phyloP scores from a whole-genome alignment of 1,140 invertebrate species.

The Platyura marginata region DNA sequence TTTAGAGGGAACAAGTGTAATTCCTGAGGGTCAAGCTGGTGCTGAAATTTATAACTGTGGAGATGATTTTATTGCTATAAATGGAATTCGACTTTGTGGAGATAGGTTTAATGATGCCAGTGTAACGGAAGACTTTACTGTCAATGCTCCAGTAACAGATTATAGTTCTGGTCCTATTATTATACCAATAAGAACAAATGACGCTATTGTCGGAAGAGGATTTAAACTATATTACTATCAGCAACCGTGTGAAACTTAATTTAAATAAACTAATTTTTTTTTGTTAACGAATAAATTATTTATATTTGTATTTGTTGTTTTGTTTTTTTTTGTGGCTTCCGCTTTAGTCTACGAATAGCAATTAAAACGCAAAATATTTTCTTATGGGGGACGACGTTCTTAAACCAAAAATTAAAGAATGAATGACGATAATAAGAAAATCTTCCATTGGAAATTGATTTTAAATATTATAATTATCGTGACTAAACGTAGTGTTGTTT shows the following conservation, averaged over 20 bases:
- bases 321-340: too few relatives aligned
- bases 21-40: slow-evolving; percentile 44
- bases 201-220: slow-evolving; percentile 28
- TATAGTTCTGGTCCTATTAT: slow-evolving; percentile 32
- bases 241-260: slow-evolving; percentile 23
- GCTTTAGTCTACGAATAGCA: too few relatives aligned
- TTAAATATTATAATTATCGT: too few relatives aligned
- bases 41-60: slow-evolving; percentile 52
- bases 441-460: too few relatives aligned
- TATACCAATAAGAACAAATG: slow-evolving; percentile 29
- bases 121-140: slow-evolving; percentile 33
- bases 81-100: slow-evolving; percentile 47
- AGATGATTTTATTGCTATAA: slow-evolving; percentile 46
- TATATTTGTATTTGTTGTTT: too few relatives aligned
- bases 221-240: slow-evolving; percentile 34
- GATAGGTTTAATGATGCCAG: slow-evolving; percentile 51
- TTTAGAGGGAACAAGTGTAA: slow-evolving; percentile 33
- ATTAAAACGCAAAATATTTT: too few relatives aligned
- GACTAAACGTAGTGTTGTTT: too few relatives aligned
- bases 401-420: too few relatives aligned
- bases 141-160: slow-evolving; percentile 46
- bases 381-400: too few relatives aligned
- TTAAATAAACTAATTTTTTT: too few relatives aligned
- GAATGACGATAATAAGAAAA: too few relatives aligned
- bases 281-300: slow-evolving; percentile 2